phyloP scores from a whole-genome alignment of 2,113 vertebrate species.

The Labrus mixtus region DNA sequence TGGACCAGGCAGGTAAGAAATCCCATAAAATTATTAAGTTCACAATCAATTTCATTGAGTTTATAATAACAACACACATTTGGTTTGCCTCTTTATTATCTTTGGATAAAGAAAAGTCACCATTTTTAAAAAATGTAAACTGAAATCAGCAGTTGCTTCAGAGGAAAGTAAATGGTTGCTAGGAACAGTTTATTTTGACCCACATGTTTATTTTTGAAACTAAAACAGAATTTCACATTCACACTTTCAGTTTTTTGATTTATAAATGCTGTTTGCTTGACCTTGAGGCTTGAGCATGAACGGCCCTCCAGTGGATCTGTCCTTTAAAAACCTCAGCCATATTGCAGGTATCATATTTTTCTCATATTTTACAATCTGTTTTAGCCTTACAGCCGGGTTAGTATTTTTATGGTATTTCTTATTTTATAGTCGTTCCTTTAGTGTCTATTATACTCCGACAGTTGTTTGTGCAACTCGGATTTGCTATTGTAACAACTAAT shows the following conservation, averaged over 20 bases:
- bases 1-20: no score
- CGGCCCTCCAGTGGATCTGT: slow-evolving; percentile 51
- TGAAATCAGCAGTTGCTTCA: no score
- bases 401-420: neutral
- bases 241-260: neutral
- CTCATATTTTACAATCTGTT: neutral
- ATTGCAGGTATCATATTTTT: slow-evolving; percentile 19
- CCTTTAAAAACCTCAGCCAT: slow-evolving; percentile 21
- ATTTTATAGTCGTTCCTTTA: no score
- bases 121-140: no score
- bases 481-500: no score
- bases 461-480: no score
- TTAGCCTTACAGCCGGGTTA: no score
- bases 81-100: neutral
- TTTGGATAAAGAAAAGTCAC: neutral
- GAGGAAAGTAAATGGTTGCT: slow-evolving; percentile 1
- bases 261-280: neutral
- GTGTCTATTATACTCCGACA: no score
- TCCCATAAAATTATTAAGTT: no score
- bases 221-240: neutral
- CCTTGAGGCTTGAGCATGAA: slow-evolving; percentile 33
- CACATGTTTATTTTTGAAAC: neutral
- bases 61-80: neutral
- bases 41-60: neutral
- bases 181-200: neutral